Evolutionary conservation across 1,140 invertebrate species (phyloP).

Genomic region (Drosophila virilis): DNA sequence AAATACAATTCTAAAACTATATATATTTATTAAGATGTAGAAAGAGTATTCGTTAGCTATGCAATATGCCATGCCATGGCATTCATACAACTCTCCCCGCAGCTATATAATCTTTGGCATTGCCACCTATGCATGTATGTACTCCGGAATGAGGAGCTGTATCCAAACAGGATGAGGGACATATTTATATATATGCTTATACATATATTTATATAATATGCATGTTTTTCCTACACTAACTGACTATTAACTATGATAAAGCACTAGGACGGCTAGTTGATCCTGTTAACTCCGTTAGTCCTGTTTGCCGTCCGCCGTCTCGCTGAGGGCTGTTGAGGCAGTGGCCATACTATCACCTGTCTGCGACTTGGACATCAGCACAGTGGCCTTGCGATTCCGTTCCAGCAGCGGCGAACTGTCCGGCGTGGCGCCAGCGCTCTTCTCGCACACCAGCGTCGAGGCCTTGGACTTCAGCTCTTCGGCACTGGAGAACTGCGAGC

Average conservation of each 20-base stretch:
- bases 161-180: constrained; percentile 29
- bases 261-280: constrained; percentile 73
- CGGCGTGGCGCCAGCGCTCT: constrained; percentile 40
- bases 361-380: constrained; percentile 56
- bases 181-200: neutral
- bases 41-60: constrained; percentile 68
- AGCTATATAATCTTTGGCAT: constrained; percentile 68
- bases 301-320: constrained; percentile 37
- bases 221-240: constrained; percentile 35
- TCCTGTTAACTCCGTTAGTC: constrained; percentile 34
- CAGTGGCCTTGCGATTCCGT: constrained; percentile 11
- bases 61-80: constrained; percentile 12
- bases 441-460: constrained; percentile 51
- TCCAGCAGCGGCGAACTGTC: constrained; percentile 66
- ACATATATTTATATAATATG: neutral
- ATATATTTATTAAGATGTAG: constrained; percentile 26
- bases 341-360: constrained; percentile 65
- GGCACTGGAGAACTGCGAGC: constrained; percentile 64
- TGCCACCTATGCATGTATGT: constrained; percentile 40
- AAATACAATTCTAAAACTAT: constrained; percentile 35
- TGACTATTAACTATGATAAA: constrained; percentile 62
- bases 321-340: constrained; percentile 52
- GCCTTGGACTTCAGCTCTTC: constrained; percentile 70
- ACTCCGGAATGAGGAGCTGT: constrained; percentile 23
- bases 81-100: constrained; percentile 1